phyloP scores from a whole-genome alignment of 2,888 invertebrate species.

The Rhingia campestris region DNA sequence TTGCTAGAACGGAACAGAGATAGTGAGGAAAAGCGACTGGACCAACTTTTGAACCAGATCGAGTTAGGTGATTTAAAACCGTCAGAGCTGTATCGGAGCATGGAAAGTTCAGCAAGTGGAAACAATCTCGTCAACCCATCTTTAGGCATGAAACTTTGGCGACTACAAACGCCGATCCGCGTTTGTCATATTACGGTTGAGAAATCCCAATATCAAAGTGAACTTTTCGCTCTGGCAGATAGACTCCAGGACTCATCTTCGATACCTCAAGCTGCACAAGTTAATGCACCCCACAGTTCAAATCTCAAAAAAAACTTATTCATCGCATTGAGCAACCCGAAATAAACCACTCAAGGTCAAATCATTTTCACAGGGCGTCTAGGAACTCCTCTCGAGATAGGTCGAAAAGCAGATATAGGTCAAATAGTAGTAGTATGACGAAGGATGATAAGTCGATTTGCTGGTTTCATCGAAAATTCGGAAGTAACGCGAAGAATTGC shows the following conservation, averaged over 20 bases:
- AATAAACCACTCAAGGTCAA: background rate
- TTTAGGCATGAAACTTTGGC: conserved; percentile 21
- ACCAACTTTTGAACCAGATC: conserved; percentile 26
- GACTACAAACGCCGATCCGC: conserved; percentile 1
- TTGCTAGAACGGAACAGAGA: conserved; percentile 35
- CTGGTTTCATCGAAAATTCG: conserved; percentile 1
- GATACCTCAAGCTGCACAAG: background rate
- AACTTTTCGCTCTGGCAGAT: too few species aligned
- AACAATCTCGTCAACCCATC: conserved; percentile 10
- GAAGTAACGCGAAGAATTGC: background rate
- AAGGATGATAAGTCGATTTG: background rate
- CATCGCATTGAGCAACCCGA: conserved; percentile 4
- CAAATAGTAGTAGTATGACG: background rate
- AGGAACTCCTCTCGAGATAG: too few species aligned
- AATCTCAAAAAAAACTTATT: background rate
- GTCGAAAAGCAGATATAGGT: too few species aligned
- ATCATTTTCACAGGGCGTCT: too few species aligned
- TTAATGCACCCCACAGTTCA: background rate
- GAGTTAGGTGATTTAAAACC: too few species aligned
- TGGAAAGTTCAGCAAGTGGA: background rate
- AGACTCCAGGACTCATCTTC: conserved; percentile 20
- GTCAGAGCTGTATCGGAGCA: too few species aligned
- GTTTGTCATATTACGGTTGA: conserved; percentile 27
- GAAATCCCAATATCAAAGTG: background rate
- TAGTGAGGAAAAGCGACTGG: conserved; percentile 37